Evolutionary conservation across 2,888 invertebrate genomes (phyloP), one percentile per base, ranked within the genome.

Genomic region (Polyommatus icarus): DNA sequence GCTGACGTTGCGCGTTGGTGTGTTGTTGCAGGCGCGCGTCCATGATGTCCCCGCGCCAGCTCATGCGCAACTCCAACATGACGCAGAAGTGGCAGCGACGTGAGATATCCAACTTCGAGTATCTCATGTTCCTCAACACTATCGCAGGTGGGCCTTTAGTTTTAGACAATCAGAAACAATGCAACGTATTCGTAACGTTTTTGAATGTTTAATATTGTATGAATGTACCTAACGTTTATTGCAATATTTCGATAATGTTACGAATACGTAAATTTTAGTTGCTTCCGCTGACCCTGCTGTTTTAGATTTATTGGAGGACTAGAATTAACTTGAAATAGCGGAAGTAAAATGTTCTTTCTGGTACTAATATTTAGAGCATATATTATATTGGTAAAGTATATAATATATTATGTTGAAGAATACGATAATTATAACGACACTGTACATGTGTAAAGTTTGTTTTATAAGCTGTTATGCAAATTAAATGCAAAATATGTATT

Each of bases 1-100:
- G 15, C 50, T 67, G 29, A 29, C 24, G 75, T 18, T n/a, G 24
- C 18, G 18, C 24, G 75, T 18, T n/a, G 24, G 12, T 36, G 8
- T 72, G n/a, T 91, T 76, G 77, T 77, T 89, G 1, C 91, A 94
- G 94, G 84, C 96, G 99, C 81, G 99, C 99, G 71, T 99, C 99
- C 18, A 98, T 99, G 97, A 99, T 99, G 98, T 98, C 99, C 1
- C 99, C 99, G 0, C 96, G 99, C 18, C 99, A 99, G 91, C 95
- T 99, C 85, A 99, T 99, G 98, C 96, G 99, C 86, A 98, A 99
- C 94, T 99, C 99, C 36, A 99, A 99, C 94, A 99, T 99, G 99
- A 99, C 99, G 76, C 99, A 99, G 94, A 98, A 99, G 92, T 99
- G 99, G 99, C 99, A 99, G 91, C 96, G 99, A 36, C 95, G 99